Evolutionary conservation across 2,888 invertebrate species (phyloP).

Genomic region (Hofmannophila pseudospretella): DNA sequence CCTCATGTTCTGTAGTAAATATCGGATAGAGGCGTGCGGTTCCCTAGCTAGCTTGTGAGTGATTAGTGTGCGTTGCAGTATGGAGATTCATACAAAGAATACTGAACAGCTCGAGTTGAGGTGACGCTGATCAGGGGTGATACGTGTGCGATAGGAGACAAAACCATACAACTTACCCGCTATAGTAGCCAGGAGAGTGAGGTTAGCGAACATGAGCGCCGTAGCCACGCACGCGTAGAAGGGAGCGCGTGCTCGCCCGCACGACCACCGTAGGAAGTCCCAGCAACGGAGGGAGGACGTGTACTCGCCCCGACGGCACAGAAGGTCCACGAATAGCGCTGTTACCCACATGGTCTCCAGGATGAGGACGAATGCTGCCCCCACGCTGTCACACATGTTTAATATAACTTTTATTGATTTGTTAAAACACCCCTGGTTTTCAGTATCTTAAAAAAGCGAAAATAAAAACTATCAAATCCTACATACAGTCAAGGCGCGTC

Average conservation of each 20-base stretch:
- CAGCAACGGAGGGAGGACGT: constrained; percentile 61
- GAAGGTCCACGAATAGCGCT: constrained; percentile 63
- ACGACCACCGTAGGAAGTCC: constrained; percentile 70
- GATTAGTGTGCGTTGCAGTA: no score
- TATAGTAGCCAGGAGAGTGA: constrained; percentile 53
- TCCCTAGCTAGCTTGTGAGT: no score
- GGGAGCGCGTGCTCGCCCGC: constrained; percentile 63
- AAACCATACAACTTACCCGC: constrained; percentile 43
- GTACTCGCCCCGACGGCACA: constrained; percentile 66
- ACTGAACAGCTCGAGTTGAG: no score
- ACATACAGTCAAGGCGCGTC: no score
- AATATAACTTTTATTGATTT: no score
- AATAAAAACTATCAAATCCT: no score
- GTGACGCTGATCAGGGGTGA: no score
- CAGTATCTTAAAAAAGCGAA: no score
- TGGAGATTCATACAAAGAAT: no score
- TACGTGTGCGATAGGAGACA: no score
- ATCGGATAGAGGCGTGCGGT: constrained; percentile 59
- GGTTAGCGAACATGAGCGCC: constrained; percentile 60
- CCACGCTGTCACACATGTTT: constrained; percentile 40
- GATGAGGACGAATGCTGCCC: constrained; percentile 56
- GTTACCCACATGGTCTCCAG: constrained; percentile 73
- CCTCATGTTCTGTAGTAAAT: constrained; percentile 67
- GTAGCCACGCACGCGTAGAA: constrained; percentile 68
- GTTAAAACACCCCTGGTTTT: no score